Evolutionary conservation across 92 coral and sea anemone genomes (phyloP).

Genomic region (Parazoanthus atlanticus): DNA sequence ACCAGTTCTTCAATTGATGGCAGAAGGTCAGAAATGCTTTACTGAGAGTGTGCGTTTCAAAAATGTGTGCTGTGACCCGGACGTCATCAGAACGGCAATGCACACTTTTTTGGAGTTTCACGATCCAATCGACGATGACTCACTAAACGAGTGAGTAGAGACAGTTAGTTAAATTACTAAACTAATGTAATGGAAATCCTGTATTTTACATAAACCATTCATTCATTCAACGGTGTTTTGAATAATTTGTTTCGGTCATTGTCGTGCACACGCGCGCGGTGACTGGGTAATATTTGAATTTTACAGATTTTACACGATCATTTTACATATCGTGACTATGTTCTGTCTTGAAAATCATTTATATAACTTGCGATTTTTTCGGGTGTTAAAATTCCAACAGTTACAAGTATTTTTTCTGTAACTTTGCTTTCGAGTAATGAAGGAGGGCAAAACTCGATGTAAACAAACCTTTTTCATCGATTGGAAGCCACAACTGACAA

Average conservation of each 20-base stretch:
- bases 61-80: constrained; percentile 12
- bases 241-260: too few species aligned
- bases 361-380: constrained; percentile 8
- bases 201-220: constrained; percentile 26
- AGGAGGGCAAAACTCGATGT: too few species aligned
- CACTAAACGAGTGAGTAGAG: constrained; percentile 26
- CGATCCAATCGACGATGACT: constrained; percentile 16
- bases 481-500: too few species aligned
- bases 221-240: constrained; percentile 33
- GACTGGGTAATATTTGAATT: too few species aligned
- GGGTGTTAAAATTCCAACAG: too few species aligned
- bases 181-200: constrained; percentile 5
- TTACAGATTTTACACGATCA: constrained; percentile 32
- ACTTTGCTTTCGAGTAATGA: too few species aligned
- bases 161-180: background rate
- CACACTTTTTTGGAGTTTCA: background rate
- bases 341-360: constrained; percentile 21
- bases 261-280: constrained; percentile 38
- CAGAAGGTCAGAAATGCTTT: constrained; percentile 2
- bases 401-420: too few species aligned
- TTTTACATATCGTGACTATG: constrained; percentile 25
- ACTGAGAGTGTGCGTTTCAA: constrained; percentile 32
- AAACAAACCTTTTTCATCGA: too few species aligned
- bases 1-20: constrained; percentile 19
- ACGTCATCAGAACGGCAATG: background rate